Evolutionary conservation across 2,888 invertebrate genomes (phyloP).

Genomic region (Diaprepes abbreviatus): DNA sequence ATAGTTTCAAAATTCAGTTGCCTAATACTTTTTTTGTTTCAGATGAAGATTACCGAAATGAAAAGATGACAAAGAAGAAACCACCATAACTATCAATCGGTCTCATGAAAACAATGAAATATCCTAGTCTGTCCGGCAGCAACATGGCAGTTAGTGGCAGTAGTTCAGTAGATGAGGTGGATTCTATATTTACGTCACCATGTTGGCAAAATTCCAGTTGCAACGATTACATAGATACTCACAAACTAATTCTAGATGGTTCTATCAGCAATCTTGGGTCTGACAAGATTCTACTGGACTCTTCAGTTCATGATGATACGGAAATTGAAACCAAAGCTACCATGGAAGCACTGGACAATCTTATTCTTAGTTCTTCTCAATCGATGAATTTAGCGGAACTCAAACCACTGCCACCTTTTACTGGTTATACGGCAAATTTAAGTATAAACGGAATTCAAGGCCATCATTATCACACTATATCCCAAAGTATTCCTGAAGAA

Average conservation of each 20-base stretch:
- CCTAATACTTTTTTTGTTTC: conserved; percentile 24
- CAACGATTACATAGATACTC: conserved; percentile 70
- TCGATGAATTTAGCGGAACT: conserved; percentile 82
- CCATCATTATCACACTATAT: conserved; percentile 89
- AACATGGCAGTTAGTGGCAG: conserved; percentile 66
- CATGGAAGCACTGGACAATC: conserved; percentile 78
- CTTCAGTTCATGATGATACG: conserved; percentile 68
- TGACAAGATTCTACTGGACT: conserved; percentile 71
- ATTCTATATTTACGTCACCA: conserved; percentile 79
- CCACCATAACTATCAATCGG: conserved; percentile 22
- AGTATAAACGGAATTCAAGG: conserved; percentile 91
- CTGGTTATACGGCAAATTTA: conserved; percentile 87
- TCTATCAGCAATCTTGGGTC: conserved; percentile 70
- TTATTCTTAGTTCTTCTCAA: conserved; percentile 70
- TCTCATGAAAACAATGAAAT: conserved; percentile 62
- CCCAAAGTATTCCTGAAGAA: conserved; percentile 81
- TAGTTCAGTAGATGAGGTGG: conserved; percentile 71
- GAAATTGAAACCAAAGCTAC: conserved; percentile 68
- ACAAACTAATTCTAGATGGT: conserved; percentile 72
- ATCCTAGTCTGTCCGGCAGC: conserved; percentile 65
- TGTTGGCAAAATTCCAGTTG: conserved; percentile 76
- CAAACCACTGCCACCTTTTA: conserved; percentile 89
- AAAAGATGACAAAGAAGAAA: conserved; percentile 43
- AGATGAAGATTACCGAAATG: conserved; percentile 25
- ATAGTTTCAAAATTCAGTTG: background rate